Percentiles rank a stretch among this genome's conserved stretches.
phyloP scores from a whole-genome alignment of 1,140 invertebrate species.

The Leptonema lineaticorne region DNA sequence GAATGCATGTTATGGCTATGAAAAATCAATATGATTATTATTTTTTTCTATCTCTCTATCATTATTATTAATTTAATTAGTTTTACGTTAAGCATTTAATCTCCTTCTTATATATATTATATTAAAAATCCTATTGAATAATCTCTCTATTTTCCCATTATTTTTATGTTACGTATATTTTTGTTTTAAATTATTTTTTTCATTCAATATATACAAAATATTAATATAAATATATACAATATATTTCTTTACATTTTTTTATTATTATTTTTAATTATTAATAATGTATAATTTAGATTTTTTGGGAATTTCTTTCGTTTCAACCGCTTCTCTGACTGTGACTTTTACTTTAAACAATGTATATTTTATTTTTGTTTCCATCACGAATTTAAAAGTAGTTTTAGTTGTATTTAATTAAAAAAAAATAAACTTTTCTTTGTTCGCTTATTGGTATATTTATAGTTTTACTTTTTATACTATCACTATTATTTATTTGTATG shows the following conservation, averaged over 20 bases:
- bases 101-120: too few species aligned
- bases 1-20: too few species aligned
- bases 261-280: neutral
- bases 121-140: too few species aligned
- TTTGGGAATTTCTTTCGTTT: neutral
- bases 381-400: neutral
- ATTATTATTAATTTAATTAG: too few species aligned
- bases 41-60: too few species aligned
- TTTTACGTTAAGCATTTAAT: too few species aligned
- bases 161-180: too few species aligned
- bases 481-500: conserved; percentile 17
- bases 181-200: neutral
- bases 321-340: conserved; percentile 17
- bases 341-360: neutral
- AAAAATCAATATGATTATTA: too few species aligned
- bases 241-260: neutral
- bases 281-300: neutral
- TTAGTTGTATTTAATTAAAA: neutral
- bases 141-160: too few species aligned
- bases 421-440: neutral
- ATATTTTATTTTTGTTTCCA: conserved; percentile 3
- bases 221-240: neutral
- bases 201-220: neutral
- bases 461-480: neutral
- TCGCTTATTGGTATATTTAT: conserved; percentile 2